Base-by-base conservation (phyloP, 2,888 invertebrate species). In the Dynastes grantii region DNA sequence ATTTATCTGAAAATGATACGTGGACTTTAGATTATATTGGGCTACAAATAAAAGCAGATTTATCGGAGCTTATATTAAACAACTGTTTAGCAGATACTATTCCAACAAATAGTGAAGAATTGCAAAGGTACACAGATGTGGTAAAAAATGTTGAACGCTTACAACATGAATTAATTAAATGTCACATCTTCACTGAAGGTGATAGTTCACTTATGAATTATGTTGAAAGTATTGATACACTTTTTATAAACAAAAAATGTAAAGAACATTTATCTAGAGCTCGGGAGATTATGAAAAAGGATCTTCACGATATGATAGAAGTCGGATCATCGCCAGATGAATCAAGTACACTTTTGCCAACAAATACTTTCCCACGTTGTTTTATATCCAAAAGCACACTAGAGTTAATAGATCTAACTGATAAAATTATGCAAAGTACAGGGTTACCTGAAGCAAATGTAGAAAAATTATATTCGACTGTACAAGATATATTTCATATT, bases 171-270 rank as follows among this genome's bases (percentile, higher is more conserved):
- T 89, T 97, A 49, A 87, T 91, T 1, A 87, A 90, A 63, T 89
- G 93, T 63, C 91, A 91, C 79, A 92, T 94, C 81, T 91, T 95
- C 80, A 89, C 90, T 1, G 87, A 90, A 16, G 88, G 90, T 1
- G 91, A 92, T 80, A 87, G 90, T 45, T 91, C 93, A 0, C 90
- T 97, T 71, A 87, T 93, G 0, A 91, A 93, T 55, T 96, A 95
- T 85, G 92, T 94, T 1, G 91, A 92, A 37, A 93, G 95, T 87
- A 92, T 96, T 78, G 95, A 96, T 86, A 90, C 92, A 4, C 89
- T 95, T 49, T 96, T 95, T 88, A 93, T 95, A 49, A 92, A 94
- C 85, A 95, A 95, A 84, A 93, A 95, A 76, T 94, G 95, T 82
- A 92, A 93, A 84, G 92, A 93, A 82, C 93, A 95, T 81, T 87